Evolutionary conservation across 2,113 vertebrate species (phyloP).

Genomic region (Polyodon spathula): DNA sequence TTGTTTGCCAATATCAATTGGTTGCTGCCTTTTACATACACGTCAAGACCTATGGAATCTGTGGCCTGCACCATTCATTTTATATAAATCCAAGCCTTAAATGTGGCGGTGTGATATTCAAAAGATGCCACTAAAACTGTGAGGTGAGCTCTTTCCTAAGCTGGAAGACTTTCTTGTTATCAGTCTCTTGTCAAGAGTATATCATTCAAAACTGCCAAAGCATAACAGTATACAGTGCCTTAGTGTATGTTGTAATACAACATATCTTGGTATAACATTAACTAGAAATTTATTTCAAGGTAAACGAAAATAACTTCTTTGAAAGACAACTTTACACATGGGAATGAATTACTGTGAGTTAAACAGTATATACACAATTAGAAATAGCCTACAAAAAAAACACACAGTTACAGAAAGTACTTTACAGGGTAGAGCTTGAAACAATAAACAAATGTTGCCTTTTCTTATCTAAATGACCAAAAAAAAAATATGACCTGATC

Average conservation of each 20-base stretch:
- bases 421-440: conserved; percentile 26
- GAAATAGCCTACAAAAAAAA: conserved; percentile 7
- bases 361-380: conserved; percentile 2
- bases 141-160: conserved; percentile 88
- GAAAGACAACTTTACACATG: not conserved
- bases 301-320: not conserved
- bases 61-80: conserved; percentile 45
- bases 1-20: conserved; percentile 19
- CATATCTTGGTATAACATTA: conserved; percentile 19
- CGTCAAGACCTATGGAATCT: conserved; percentile 32
- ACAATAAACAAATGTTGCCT: conserved; percentile 66
- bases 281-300: conserved; percentile 10
- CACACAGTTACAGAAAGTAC: conserved; percentile 8
- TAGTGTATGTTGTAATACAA: conserved; percentile 61
- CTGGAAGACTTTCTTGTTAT: conserved; percentile 72
- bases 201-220: conserved; percentile 92
- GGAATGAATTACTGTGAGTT: conserved; percentile 1
- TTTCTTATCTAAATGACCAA: conserved; percentile 75
- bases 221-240: conserved; percentile 93
- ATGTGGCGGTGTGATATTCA: conserved; percentile 69
- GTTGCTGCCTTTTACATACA: conserved; percentile 45
- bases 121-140: conserved; percentile 85
- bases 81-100: conserved; percentile 74
- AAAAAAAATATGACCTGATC: conserved; percentile 56
- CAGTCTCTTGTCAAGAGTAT: conserved; percentile 70